Evolutionary conservation across 2,113 vertebrate genomes (phyloP).

Genomic region (Suricata suricatta): DNA sequence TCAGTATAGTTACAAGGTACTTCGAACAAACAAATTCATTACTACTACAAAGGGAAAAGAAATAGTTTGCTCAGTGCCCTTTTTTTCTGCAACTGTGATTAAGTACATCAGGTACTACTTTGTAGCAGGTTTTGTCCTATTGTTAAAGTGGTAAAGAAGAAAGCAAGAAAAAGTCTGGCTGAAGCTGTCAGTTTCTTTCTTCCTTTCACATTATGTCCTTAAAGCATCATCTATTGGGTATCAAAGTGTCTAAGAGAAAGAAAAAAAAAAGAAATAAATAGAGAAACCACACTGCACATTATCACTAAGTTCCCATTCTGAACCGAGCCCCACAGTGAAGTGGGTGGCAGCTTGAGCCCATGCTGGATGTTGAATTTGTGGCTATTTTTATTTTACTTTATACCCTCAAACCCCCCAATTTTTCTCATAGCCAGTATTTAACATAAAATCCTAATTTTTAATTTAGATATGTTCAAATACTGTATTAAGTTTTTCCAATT

Average conservation of each 20-base stretch:
- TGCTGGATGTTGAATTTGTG: background rate
- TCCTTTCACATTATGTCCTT: constrained; percentile 58
- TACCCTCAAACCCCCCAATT: rapidly evolving
- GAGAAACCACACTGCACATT: background rate
- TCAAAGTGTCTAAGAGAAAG: constrained; percentile 42
- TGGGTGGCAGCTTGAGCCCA: background rate
- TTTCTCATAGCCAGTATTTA: background rate
- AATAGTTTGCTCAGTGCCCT: background rate
- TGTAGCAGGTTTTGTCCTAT: constrained; percentile 58
- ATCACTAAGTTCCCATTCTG: constrained; percentile 27
- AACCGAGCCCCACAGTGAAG: background rate
- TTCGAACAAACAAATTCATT: constrained; percentile 42
- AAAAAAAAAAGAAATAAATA: constrained; percentile 12
- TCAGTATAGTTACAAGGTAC: background rate
- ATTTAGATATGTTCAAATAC: background rate
- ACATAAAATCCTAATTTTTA: background rate
- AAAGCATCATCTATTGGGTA: constrained; percentile 45
- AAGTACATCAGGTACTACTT: constrained; percentile 56
- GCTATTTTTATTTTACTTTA: background rate
- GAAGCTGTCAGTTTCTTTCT: constrained; percentile 53
- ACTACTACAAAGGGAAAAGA: background rate
- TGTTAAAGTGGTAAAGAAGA: constrained; percentile 31
- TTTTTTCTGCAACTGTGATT: background rate
- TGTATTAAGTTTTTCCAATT: background rate
- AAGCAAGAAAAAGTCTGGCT: background rate